phyloP scores from a whole-genome alignment of 2,888 invertebrate species.

The Tachina grossa region DNA sequence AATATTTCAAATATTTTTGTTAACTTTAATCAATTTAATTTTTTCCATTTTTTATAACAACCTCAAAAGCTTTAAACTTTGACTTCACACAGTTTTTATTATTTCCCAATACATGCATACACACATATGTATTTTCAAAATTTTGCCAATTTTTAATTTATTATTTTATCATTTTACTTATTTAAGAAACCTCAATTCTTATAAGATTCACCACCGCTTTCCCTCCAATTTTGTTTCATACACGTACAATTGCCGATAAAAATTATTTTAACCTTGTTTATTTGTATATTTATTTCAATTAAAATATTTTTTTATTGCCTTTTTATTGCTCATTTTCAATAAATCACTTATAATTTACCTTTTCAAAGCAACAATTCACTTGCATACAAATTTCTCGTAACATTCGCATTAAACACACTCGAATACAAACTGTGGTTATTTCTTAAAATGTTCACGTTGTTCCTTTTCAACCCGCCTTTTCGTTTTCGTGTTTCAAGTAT shows the following conservation, averaged over 20 bases:
- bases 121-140: neutral
- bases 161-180: neutral
- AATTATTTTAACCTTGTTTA: neutral
- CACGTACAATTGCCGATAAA: neutral
- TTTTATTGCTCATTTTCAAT: constrained; percentile 23
- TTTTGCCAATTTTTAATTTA: neutral
- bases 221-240: neutral
- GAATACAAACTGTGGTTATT: constrained; percentile 9
- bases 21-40: neutral
- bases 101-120: neutral
- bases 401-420: constrained; percentile 19
- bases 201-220: neutral
- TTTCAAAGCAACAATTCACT: constrained; percentile 7
- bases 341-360: constrained; percentile 9
- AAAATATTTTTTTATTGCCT: neutral
- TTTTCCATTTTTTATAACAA: neutral
- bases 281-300: neutral
- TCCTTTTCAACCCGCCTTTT: constrained; percentile 58
- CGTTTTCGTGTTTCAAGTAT: constrained; percentile 71
- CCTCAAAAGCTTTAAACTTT: neutral
- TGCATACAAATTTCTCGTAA: constrained; percentile 26
- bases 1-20: neutral
- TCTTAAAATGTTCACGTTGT: constrained; percentile 24
- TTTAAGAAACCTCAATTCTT: neutral
- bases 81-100: neutral